These are phyloP conservation scores for Tetragonisca angustula DNA, from an alignment of 2,888 invertebrate genomes.

Conservation along the genomic window DNA sequence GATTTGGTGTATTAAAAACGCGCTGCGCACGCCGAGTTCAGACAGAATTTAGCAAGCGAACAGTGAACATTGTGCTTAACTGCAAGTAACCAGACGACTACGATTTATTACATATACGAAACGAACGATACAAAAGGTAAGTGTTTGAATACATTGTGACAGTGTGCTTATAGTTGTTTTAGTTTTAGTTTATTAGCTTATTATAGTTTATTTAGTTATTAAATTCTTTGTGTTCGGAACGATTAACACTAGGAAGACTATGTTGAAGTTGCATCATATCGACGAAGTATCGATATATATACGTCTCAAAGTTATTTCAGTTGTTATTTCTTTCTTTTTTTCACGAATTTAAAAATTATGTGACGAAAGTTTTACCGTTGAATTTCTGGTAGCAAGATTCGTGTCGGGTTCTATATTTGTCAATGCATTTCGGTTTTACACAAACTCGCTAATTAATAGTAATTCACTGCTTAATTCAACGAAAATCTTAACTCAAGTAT, in stretches of 20 bases:
- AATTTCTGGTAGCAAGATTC: neutral
- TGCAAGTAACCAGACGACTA: neutral
- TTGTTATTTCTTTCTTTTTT: slow-evolving; percentile 9
- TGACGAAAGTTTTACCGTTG: neutral
- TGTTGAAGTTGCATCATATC: slow-evolving; percentile 22
- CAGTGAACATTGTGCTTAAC: slow-evolving; percentile 18
- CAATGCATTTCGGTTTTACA: neutral
- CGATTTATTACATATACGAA: slow-evolving; percentile 24
- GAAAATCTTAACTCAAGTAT: neutral
- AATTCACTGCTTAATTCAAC: no score
- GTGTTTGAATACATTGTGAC: neutral
- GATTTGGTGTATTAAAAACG: slow-evolving; percentile 65
- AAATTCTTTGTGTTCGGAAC: neutral
- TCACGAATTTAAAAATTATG: neutral
- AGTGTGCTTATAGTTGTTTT: neutral
- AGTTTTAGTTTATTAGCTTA: neutral
- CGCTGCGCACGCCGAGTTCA: slow-evolving; percentile 8
- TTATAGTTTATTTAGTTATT: no score
- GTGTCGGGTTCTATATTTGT: neutral
- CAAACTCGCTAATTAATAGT: neutral
- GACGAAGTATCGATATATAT: neutral
- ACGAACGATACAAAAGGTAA: slow-evolving; percentile 41
- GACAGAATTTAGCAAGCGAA: slow-evolving; percentile 45
- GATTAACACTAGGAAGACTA: neutral
- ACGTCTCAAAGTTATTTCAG: neutral